Evolutionary conservation across 2,888 invertebrate genomes (phyloP).

Genomic region (Hecatera dysodea): DNA sequence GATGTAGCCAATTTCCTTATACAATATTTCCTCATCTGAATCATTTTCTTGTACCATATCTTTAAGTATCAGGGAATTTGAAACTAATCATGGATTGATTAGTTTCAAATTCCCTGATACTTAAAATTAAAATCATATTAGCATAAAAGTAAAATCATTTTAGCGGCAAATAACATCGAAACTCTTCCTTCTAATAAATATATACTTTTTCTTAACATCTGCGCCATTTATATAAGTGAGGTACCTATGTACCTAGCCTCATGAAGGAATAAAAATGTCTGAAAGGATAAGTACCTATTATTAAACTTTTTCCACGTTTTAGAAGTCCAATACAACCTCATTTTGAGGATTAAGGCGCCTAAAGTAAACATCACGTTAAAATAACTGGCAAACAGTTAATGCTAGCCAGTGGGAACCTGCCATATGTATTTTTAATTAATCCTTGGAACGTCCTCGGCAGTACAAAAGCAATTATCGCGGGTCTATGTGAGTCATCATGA

Average conservation of each 20-base stretch:
- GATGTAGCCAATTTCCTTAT: neutral
- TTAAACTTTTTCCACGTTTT: constrained; percentile 33
- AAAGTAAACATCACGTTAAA: constrained; percentile 64
- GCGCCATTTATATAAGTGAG: neutral
- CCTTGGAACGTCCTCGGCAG: constrained; percentile 67
- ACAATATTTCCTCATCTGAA: constrained; percentile 9
- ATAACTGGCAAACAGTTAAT: constrained; percentile 57
- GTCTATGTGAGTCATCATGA: constrained; percentile 65
- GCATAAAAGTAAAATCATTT: neutral
- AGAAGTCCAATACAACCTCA: constrained; percentile 41
- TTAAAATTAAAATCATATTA: too few species aligned
- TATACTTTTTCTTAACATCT: neutral
- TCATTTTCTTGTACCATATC: neutral
- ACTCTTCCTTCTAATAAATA: constrained; percentile 10
- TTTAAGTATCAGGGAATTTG: neutral
- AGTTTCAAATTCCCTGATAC: too few species aligned
- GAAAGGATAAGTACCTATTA: neutral
- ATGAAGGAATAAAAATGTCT: neutral
- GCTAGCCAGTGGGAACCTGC: constrained; percentile 67
- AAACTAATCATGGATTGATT: constrained; percentile 8
- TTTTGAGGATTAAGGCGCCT: constrained; percentile 55
- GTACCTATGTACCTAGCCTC: neutral
- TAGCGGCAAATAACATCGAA: neutral
- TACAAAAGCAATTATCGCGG: constrained; percentile 69
- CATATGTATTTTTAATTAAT: constrained; percentile 72